phyloP scores from a whole-genome alignment of 2,113 vertebrate species.

The Crotalus viridis region DNA sequence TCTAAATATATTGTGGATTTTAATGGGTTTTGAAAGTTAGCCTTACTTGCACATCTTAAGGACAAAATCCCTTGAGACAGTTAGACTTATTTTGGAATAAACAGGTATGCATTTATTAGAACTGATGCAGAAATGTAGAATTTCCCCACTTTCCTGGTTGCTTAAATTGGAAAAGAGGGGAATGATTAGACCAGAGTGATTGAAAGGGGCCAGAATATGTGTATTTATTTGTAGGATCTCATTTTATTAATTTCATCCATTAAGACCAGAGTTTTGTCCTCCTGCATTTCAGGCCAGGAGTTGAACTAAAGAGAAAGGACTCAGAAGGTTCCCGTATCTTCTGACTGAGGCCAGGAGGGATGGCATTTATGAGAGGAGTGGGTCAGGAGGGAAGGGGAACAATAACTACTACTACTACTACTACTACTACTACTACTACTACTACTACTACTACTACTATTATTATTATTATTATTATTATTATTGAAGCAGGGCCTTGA shows the following conservation, averaged over 20 bases:
- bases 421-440: too few species aligned
- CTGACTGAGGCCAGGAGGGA: slow-evolving; percentile 33
- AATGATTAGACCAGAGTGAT: neutral
- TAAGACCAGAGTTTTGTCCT: slow-evolving; percentile 78
- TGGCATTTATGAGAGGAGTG: neutral
- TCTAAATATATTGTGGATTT: neutral
- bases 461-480: too few species aligned
- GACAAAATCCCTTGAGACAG: neutral
- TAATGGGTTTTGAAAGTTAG: neutral
- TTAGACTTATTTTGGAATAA: neutral
- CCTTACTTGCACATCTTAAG: neutral
- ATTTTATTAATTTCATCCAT: slow-evolving; percentile 68
- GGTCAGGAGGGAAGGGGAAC: slow-evolving; percentile 75
- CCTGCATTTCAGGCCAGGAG: slow-evolving; percentile 98
- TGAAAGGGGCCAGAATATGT: neutral
- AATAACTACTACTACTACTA: too few species aligned
- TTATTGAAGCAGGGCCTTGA: slow-evolving; percentile 88
- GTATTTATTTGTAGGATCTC: slow-evolving; percentile 51
- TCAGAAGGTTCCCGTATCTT: slow-evolving; percentile 85
- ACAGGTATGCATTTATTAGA: neutral
- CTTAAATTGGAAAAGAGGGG: neutral
- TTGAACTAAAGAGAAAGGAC: slow-evolving; percentile 97
- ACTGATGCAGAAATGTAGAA: neutral
- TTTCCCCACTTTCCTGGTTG: neutral
- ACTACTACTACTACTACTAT: too few species aligned